Base-by-base conservation (phyloP, 2,797 vertebrate species). In the Chloroceryle amazona region DNA sequence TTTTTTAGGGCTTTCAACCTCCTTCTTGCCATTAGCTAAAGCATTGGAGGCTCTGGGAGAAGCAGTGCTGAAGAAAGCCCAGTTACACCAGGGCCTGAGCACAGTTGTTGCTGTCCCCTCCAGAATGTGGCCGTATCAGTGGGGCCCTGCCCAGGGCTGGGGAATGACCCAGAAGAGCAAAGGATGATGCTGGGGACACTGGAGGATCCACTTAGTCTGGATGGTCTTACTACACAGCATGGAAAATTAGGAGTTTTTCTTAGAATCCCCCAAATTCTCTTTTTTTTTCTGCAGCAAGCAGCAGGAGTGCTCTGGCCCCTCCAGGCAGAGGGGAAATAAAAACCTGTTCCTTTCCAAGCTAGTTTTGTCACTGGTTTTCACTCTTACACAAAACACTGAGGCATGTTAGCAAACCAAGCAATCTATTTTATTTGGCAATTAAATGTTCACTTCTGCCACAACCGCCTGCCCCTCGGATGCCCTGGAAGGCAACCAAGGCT, bases 231-330 rank as follows among this genome's bases (percentile, higher is more conserved):
- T 20, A 33, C 2, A 3, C 8, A 18, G 31, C 12, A 8, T 5
- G 14, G 58, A 33, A 65, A 88, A 78, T 3, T 13, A 60, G 20
- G 39, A n/a, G 1, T 4, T 41, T 57, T 37, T 23, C 81, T 47
- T 42, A 54, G 35, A 54, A 33, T 31, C 73, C 12, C 26, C 16
- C 11, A 41, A 70, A 46, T 23, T 11, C 8, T 20, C 41, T 7
- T 23, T 52, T 65, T 44, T 52, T 37, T 7, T 23, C 46, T 65
- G 23, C 31, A 23, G 46, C 22, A 20, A 41, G 62, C 23, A 81
- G 22, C 1, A 1, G 8, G 25, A 55, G 17, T 1, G 3, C 1
- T 0, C 23, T 3, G 17, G 14, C 6, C 25, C 31, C 33, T 29
- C 33, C 19, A 49, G 17, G 31, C 18, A 49, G 55, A 52, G 28